Base-by-base conservation (phyloP, 2,888 invertebrate species). In the Cacoxenus indagator region DNA sequence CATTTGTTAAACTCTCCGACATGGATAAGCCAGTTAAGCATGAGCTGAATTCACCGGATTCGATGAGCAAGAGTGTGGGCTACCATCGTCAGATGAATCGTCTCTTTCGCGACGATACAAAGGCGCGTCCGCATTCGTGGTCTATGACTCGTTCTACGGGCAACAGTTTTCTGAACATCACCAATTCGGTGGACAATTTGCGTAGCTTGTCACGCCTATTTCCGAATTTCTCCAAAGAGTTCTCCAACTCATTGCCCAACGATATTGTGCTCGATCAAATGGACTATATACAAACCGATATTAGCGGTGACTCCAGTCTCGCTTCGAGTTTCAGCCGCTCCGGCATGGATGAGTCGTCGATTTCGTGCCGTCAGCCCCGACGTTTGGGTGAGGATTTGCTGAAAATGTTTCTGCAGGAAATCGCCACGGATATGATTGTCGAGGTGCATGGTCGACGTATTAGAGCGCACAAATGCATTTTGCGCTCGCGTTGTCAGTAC, bases 331-430 rank as follows among this genome's bases (percentile, higher is more conserved):
- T 89, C 74, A 90, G 91, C 77, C 89, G 90, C 45, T 91, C 91
- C 2, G 90, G 90, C 61, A 88, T 91, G 75, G 91, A 91, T 68
- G 89, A 89, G 68, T 89, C 88, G 2, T 87, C 88, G 14, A 85
- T 88, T 68, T 88, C 88, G 8, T 87, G 87, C 66, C 85, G 88
- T n/a, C 91, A 84, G 85, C 88, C 90, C 88, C 91, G 91, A 9
- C 90, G 94, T 54, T 89, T 97, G 9, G 96, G 96, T 0, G 94
- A 96, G 83, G 96, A 97, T 88, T 89, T 97, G 66, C 89, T 97
- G 29, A 91, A 95, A 74, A 96, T 97, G 96, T 97, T 97, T 86
- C 88, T 96, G 71, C 95, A 96, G 83, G 96, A 96, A 89, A 94
- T 96, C 67, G 95, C 95, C 74, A 93, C 96, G 0, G 97, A 97